Conservation (phyloP, 1,140 invertebrate species). For the Plodia interpunctella region DNA sequence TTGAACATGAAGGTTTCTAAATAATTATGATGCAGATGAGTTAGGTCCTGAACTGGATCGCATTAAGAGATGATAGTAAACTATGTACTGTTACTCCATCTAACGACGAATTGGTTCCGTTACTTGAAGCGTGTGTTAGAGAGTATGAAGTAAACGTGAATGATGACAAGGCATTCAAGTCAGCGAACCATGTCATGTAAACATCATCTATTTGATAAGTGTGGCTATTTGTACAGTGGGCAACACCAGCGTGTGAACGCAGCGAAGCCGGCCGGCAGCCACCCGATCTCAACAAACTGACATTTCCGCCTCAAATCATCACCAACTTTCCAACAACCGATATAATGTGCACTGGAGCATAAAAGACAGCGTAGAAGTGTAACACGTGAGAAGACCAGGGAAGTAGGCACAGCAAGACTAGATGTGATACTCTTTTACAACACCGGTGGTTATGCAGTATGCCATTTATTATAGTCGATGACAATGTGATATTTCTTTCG, state of each 20-base stretch:
- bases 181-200: conserved; percentile 29
- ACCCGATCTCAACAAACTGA: conserved; percentile 49
- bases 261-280: conserved; percentile 18
- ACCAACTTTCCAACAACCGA: conserved; percentile 33
- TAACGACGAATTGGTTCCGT: too few relatives aligned
- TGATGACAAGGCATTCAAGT: not conserved
- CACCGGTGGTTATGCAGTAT: too few relatives aligned
- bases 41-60: too few relatives aligned
- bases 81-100: too few relatives aligned
- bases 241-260: conserved; percentile 45
- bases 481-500: too few relatives aligned
- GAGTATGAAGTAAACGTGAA: not conserved
- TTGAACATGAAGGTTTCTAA: too few relatives aligned
- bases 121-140: too few relatives aligned
- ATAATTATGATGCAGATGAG: too few relatives aligned
- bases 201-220: conserved; percentile 35
- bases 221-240: conserved; percentile 31
- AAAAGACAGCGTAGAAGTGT: conserved; percentile 11
- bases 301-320: conserved; percentile 51
- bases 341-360: not conserved
- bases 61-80: too few relatives aligned
- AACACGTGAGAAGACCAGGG: not conserved
- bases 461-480: too few relatives aligned
- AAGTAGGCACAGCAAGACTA: too few relatives aligned
- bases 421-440: too few relatives aligned